Conservation (phyloP, 2,797 vertebrate species). For the Peromyscus aztecus region DNA sequence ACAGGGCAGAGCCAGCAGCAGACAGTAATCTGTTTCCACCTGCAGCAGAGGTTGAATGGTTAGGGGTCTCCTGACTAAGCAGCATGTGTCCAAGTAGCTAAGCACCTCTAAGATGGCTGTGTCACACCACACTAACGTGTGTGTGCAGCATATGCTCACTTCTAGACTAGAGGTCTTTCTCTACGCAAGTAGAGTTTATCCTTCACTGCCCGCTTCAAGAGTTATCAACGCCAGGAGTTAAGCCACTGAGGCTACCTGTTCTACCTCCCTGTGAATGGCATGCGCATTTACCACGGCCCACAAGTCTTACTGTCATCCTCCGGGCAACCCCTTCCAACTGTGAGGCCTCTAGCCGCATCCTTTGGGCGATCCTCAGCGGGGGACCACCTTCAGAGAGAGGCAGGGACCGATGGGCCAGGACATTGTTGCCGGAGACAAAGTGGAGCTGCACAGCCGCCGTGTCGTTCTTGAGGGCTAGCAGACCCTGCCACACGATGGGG, state of each 20-base stretch:
- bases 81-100: background rate
- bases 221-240: background rate
- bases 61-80: background rate
- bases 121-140: background rate
- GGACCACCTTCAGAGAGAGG: conserved; percentile 96
- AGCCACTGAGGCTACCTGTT: background rate
- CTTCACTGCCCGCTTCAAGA: background rate
- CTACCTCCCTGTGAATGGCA: background rate
- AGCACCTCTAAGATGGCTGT: background rate
- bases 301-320: conserved; percentile 95
- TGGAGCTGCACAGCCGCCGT: conserved; percentile 98
- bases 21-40: conserved; percentile 99
- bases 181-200: background rate
- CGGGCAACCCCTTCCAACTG: conserved; percentile 98
- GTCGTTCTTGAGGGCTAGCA: conserved; percentile 98
- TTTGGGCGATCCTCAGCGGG: conserved; percentile 97
- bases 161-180: background rate
- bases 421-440: conserved; percentile 98
- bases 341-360: conserved; percentile 97
- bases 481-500: conserved; percentile 99
- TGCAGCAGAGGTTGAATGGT: conserved; percentile 78
- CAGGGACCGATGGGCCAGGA: conserved; percentile 96
- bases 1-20: conserved; percentile 97
- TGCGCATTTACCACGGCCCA: background rate
- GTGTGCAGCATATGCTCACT: background rate